A percentile compares a stretch with the other conserved stretches of the same genome.
phyloP scores from a whole-genome alignment of 64 coral and sea anemone species.

The Dendrophyllia cribrosa region DNA sequence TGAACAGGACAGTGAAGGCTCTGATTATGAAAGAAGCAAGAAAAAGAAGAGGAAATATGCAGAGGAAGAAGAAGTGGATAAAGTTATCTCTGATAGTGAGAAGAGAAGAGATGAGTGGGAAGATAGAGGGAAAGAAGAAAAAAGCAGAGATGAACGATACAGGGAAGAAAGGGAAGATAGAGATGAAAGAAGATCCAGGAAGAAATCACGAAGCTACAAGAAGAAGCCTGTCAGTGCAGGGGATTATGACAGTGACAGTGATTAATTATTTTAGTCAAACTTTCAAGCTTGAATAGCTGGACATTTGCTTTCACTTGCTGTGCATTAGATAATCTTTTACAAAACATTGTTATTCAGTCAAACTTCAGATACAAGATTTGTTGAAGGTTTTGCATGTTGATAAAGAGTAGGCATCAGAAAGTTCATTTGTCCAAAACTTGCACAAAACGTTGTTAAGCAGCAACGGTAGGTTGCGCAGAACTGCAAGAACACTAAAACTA shows the following conservation, averaged over 20 bases:
- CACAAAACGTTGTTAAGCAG: too few species aligned
- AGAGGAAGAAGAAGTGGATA: conserved; percentile 15
- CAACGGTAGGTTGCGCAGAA: too few species aligned
- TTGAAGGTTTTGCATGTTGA: too few species aligned
- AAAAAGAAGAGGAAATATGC: conserved; percentile 49
- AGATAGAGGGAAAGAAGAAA: conserved; percentile 15
- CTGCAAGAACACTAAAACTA: too few species aligned
- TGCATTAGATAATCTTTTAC: too few species aligned
- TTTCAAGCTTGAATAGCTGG: background rate
- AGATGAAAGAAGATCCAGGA: conserved; percentile 63
- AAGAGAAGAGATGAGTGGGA: conserved; percentile 5
- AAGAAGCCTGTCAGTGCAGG: conserved; percentile 96
- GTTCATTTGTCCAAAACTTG: too few species aligned
- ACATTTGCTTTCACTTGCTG: too few species aligned
- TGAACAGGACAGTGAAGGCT: conserved; percentile 50
- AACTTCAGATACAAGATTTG: too few species aligned
- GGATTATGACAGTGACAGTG: conserved; percentile 89
- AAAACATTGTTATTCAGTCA: too few species aligned
- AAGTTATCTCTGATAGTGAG: conserved; percentile 9
- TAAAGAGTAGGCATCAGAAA: too few species aligned
- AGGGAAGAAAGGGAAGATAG: conserved; percentile 44
- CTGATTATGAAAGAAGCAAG: conserved; percentile 74
- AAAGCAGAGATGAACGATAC: background rate
- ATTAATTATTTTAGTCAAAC: conserved; percentile 13
- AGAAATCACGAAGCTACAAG: conserved; percentile 95